These are phyloP conservation scores for Cisticola juncidis DNA, from an alignment of 2,113 vertebrate genomes.

Conservation along the genomic window DNA sequence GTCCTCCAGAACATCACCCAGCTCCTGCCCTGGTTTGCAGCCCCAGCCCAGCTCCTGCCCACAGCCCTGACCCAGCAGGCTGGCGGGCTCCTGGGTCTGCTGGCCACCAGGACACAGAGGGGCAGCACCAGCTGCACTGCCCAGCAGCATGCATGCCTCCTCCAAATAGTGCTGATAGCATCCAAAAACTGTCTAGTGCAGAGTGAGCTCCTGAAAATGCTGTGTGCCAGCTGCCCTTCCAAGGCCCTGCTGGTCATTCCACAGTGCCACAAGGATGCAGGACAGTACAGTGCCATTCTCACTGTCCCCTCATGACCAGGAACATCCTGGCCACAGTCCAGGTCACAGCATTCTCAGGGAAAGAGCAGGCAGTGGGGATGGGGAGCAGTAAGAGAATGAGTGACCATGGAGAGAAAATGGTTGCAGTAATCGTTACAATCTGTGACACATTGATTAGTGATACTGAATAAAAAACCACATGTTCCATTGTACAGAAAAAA, in stretches of 20 bases:
- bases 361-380: background rate
- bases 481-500: background rate
- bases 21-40: fast-evolving
- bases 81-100: background rate
- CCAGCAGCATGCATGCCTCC: background rate
- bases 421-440: background rate
- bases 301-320: background rate
- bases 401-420: background rate
- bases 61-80: background rate
- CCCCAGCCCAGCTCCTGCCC: background rate
- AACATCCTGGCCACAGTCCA: background rate
- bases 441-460: background rate
- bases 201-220: background rate
- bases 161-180: background rate
- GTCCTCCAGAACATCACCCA: background rate
- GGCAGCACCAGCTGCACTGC: fast-evolving
- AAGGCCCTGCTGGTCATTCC: background rate
- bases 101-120: fast-evolving
- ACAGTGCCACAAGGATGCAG: background rate
- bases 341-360: background rate
- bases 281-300: background rate
- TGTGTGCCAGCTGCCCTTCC: background rate
- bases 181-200: fast-evolving
- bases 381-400: background rate
- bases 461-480: background rate